Evolutionary conservation across 2,888 invertebrate genomes (phyloP).

Genomic region (Amphiduros pacificus): DNA sequence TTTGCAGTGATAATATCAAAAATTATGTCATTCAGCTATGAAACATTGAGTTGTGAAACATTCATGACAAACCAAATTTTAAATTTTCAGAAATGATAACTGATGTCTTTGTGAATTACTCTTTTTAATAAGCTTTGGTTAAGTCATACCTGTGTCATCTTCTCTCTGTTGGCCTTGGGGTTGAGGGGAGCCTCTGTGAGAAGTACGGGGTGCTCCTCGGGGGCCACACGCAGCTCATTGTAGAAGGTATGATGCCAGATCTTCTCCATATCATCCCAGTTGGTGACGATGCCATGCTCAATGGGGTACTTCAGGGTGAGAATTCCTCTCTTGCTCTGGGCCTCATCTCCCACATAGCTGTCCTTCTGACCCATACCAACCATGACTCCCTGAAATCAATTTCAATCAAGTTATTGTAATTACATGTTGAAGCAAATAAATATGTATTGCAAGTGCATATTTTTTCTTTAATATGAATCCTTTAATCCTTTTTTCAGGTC

Average conservation of each 20-base stretch:
- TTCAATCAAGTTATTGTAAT: too few relatives aligned
- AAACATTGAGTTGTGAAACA: too few relatives aligned
- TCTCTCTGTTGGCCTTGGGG: constrained; percentile 86
- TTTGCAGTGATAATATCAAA: too few relatives aligned
- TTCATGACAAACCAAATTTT: too few relatives aligned
- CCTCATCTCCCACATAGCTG: constrained; percentile 52
- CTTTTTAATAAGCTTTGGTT: too few relatives aligned
- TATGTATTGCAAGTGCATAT: too few relatives aligned
- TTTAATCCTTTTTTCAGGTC: too few relatives aligned
- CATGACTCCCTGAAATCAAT: constrained; percentile 27
- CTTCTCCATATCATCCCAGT: constrained; percentile 75
- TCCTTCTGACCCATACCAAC: constrained; percentile 48
- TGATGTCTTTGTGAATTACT: too few relatives aligned
- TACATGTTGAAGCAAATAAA: too few relatives aligned
- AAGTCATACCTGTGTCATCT: constrained; percentile 63
- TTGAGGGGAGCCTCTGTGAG: constrained; percentile 91
- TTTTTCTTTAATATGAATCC: too few relatives aligned
- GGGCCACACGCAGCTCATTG: constrained; percentile 88
- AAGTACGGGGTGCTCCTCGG: constrained; percentile 91
- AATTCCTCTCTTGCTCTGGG: constrained; percentile 51
- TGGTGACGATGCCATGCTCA: constrained; percentile 52
- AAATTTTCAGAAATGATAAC: too few relatives aligned
- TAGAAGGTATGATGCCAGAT: constrained; percentile 99
- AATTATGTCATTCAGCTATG: too few relatives aligned
- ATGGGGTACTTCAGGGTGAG: constrained; percentile 51